Conservation (phyloP, 1,140 invertebrate genomes). For the Heterodera carotae region DNA sequence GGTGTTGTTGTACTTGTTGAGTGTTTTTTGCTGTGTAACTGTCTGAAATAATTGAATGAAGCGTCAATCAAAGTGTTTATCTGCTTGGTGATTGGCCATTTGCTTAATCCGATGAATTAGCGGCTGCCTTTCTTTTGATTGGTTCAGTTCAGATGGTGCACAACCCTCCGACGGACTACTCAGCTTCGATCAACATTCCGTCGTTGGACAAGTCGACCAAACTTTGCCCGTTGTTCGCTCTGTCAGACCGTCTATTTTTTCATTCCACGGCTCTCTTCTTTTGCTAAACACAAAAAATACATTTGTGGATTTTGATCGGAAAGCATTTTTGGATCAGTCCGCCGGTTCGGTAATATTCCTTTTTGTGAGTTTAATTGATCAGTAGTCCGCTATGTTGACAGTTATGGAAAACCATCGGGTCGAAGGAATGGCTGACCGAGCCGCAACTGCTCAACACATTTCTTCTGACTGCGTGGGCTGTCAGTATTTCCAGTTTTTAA, state of each 20-base stretch:
- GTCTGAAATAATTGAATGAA: too few species aligned
- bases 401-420: slow-evolving; percentile 40
- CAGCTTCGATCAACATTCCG: slow-evolving; percentile 28
- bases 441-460: slow-evolving; percentile 37
- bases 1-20: not conserved
- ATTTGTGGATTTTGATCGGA: slow-evolving; percentile 37
- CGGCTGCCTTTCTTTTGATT: too few species aligned
- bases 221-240: not conserved
- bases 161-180: slow-evolving; percentile 27
- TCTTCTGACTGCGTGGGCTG: slow-evolving; percentile 45
- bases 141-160: slow-evolving; percentile 16
- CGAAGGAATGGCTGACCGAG: slow-evolving; percentile 32
- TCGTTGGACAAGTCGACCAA: slow-evolving; percentile 6
- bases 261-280: slow-evolving; percentile 26
- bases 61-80: too few species aligned
- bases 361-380: slow-evolving; percentile 8
- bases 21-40: too few species aligned
- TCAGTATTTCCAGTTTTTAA: slow-evolving; percentile 16
- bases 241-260: not conserved
- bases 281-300: slow-evolving; percentile 40
- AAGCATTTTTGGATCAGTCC: slow-evolving; percentile 32
- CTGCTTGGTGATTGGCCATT: too few species aligned
- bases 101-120: too few species aligned
- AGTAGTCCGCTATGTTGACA: slow-evolving; percentile 26
- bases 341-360: slow-evolving; percentile 35